Base-by-base conservation (phyloP, 2,113 vertebrate species). In the Martes martes region DNA sequence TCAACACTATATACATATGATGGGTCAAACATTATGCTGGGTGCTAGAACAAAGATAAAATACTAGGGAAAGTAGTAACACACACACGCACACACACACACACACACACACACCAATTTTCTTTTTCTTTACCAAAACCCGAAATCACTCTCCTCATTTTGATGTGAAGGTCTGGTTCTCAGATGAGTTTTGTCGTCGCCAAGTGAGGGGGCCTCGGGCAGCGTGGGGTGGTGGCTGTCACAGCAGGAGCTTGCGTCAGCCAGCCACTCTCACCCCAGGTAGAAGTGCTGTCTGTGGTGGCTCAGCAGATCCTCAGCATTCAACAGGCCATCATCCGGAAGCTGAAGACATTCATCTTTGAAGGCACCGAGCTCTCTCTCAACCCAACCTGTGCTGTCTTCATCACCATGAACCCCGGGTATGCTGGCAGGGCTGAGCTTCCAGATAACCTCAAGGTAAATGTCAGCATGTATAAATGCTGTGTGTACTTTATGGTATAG, bases 361-460 rank as follows among this genome's bases (percentile, higher is more conserved):
- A 99, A 98, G 99, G 99, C 55, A 99, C 99, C 0, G 99, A 99
- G 95, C 98, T 99, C 79, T 99, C 99, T 26, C 99, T 99, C 26
- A 99, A 99, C 97, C 99, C 99, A 78, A 99, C 99, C 0, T 99
- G 99, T 91, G 99, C 99, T 18, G 99, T 99, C 74, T 99, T 99
- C 90, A 99, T 99, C 98, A 99, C 99, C 0, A 99, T 99, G 99
- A 99, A 99, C 96, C 99, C 99, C 14, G 99, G 99, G 9, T 99
- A 99, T 45, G 99, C 99, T 36, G 99, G 99, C 76, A 98, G 99
- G 71, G 99, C 99, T 1, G 99, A 99, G 91, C 98, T 99, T 31
- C 99, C 99, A 4, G 99, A 99, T 98, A 99, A 99, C 94, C 98
- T 99, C 61, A 99, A 99, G 99, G 99, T 99, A 98, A 98, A 81